A percentile compares a stretch with the other conserved stretches of the same genome.
Evolutionary conservation across 2,888 invertebrate species (phyloP).

Genomic region (Cephus pygmeus): DNA sequence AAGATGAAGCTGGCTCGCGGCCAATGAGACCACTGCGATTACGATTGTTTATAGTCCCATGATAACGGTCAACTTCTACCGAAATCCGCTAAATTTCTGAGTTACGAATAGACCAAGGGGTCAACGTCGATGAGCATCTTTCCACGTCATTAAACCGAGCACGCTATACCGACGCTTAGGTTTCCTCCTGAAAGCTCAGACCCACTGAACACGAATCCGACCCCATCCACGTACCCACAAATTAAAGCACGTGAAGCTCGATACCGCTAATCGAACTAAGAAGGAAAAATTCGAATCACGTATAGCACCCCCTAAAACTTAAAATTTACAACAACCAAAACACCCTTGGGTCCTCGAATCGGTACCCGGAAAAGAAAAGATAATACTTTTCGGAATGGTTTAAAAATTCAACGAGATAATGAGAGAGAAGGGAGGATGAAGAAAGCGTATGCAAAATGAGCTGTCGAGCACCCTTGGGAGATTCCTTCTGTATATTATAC

Average conservation of each 20-base stretch:
- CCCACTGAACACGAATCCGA: background rate
- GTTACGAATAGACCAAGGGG: conserved; percentile 15
- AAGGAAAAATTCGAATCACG: background rate
- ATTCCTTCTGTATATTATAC: conserved; percentile 56
- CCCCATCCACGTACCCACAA: background rate
- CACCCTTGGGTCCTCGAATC: background rate
- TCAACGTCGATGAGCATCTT: conserved; percentile 52
- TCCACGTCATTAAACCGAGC: conserved; percentile 47
- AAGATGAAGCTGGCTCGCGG: conserved; percentile 29
- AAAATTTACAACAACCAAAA: background rate
- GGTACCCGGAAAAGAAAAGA: background rate
- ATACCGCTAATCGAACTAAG: background rate
- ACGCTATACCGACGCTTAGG: background rate
- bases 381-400: background rate
- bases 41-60: conserved; percentile 51
- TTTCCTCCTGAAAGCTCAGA: background rate
- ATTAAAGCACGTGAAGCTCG: background rate
- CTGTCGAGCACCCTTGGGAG: conserved; percentile 56
- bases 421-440: conserved; percentile 20
- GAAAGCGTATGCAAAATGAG: conserved; percentile 57
- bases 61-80: conserved; percentile 53
- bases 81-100: conserved; percentile 34
- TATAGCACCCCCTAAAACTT: background rate
- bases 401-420: background rate
- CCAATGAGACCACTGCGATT: conserved; percentile 48